Conservation (phyloP, 2,888 invertebrate species). For the Hirtodrosophila alboralis region DNA sequence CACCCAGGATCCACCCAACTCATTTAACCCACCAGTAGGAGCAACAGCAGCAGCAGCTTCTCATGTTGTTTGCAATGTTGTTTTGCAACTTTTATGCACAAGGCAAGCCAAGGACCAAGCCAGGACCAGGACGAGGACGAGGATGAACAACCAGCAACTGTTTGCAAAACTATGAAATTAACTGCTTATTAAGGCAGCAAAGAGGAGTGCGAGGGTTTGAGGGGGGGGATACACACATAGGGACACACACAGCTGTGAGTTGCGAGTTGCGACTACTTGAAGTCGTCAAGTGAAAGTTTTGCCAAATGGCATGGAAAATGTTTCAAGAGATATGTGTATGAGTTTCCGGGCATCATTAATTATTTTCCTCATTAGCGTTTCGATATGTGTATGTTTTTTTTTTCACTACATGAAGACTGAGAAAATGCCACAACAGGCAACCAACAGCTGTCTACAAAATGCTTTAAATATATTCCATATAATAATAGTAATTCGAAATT, state of each 20-base stretch:
- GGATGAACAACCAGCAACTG: slow-evolving; percentile 47
- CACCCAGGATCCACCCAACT: not conserved
- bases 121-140: slow-evolving; percentile 4
- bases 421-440: slow-evolving; percentile 40
- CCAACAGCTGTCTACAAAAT: slow-evolving; percentile 36
- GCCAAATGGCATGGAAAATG: slow-evolving; percentile 78
- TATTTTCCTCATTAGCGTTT: slow-evolving; percentile 75
- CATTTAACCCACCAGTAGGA: too few relatives aligned
- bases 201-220: not conserved
- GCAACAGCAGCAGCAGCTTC: slow-evolving; percentile 23
- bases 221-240: not conserved
- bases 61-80: slow-evolving; percentile 67
- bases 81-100: slow-evolving; percentile 69
- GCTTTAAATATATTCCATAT: slow-evolving; percentile 15
- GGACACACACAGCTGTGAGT: slow-evolving; percentile 13
- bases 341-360: slow-evolving; percentile 68
- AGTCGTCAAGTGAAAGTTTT: slow-evolving; percentile 76
- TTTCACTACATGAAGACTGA: too few relatives aligned
- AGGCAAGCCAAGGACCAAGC: slow-evolving; percentile 30
- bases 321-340: slow-evolving; percentile 45
- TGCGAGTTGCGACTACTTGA: slow-evolving; percentile 58
- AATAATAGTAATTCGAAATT: slow-evolving; percentile 30
- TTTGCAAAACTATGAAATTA: slow-evolving; percentile 74
- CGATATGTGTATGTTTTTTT: slow-evolving; percentile 22
- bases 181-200: slow-evolving; percentile 71